Evolutionary conservation across 2,113 vertebrate species (phyloP), one percentile per base, ranked within the genome.

Genomic region (Ciconia boyciana): DNA sequence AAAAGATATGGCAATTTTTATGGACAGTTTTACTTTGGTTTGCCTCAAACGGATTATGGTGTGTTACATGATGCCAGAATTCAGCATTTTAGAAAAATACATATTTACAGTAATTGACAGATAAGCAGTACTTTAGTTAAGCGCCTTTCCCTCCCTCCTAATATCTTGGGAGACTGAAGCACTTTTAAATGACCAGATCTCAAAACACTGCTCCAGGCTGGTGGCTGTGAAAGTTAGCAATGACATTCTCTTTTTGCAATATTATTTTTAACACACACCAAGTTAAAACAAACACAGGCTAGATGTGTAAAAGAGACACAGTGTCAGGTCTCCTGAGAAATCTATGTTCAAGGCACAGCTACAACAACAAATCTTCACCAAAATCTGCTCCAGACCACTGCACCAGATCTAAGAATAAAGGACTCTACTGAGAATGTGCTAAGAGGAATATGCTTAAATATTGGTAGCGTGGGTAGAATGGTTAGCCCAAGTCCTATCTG

Each of bases 241-340:
- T 77, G 55, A 83, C 55, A 87, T 93, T 88, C 64, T 91, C 21
- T 58, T 90, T 83, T 81, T 90, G 51, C 54, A 32, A 34, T 93
- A 91, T 87, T 89, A 87, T 95, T 97, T 95, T 97, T 95, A 97
- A 95, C 68, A 77, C 62, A 68, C 0, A 2, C 64, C 62, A 93
- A 74, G 71, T 91, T 93, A 93, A 94, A 72, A 74, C 71, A 96
- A 95, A 95, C 75, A 60, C 29, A 28, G 31, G 64, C 52, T 75
- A 64, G 32, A 91, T 75, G 52, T 74, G 62, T 58, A 91, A 70
- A 88, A 93, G 78, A 60, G 48, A 76, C 20, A 36, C 1, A 4
- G 62, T 43, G 52, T 80, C 69, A 94, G 52, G 29, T 71, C 77
- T 75, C 91, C 68, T 64, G 55, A 77, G 85, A 95, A 91, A 94